phyloP scores from a whole-genome alignment of 2,113 vertebrate genomes.

The Nibea coibor region DNA sequence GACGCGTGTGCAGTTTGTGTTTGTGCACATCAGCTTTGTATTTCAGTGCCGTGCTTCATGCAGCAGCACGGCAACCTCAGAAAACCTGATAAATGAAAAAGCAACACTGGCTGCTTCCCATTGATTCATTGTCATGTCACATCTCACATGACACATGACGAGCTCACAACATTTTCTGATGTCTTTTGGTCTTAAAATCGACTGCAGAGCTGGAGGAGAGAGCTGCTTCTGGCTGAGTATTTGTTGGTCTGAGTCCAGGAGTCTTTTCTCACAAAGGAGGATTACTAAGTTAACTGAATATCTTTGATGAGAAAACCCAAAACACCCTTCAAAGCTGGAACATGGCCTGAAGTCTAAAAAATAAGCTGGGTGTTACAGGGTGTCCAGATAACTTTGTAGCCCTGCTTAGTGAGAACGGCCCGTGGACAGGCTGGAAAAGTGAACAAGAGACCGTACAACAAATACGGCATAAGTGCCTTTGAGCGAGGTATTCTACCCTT shows the following conservation, averaged over 20 bases:
- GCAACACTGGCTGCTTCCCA: not conserved
- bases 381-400: constrained; percentile 38
- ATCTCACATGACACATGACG: not conserved
- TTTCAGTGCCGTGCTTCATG: not conserved
- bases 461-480: not conserved
- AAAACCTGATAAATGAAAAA: not conserved
- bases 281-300: constrained; percentile 34
- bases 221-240: not conserved
- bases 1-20: no score
- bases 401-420: constrained; percentile 1
- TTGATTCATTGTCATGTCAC: not conserved
- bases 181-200: not conserved
- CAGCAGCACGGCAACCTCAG: not conserved
- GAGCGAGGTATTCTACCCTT: not conserved
- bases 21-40: not conserved
- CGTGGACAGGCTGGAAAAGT: constrained; percentile 7
- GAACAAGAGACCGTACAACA: not conserved
- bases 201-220: not conserved
- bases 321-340: constrained; percentile 36
- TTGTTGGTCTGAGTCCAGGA: constrained; percentile 21
- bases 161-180: not conserved
- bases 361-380: constrained; percentile 10
- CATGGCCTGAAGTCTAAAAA: not conserved
- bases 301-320: constrained; percentile 48
- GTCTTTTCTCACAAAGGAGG: constrained; percentile 11